phyloP scores from a whole-genome alignment of 2,888 invertebrate species.

The Amphimallon solstitiale region DNA sequence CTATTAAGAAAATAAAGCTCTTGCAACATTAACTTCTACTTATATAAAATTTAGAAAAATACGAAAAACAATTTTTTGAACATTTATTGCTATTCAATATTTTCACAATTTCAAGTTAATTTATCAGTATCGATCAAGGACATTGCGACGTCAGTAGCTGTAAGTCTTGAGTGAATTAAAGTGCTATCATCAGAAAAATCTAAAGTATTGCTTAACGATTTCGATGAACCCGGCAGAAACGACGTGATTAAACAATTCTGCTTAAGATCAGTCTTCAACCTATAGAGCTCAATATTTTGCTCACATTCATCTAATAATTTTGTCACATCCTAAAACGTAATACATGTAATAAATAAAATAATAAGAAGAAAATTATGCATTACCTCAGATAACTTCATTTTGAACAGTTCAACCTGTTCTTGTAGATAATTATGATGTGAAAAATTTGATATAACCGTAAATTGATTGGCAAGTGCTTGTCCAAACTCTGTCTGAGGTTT shows the following conservation, averaged over 20 bases:
- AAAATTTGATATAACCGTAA: slow-evolving; percentile 70
- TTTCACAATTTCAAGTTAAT: slow-evolving; percentile 40
- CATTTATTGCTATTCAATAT: slow-evolving; percentile 6
- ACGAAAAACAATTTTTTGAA: neutral
- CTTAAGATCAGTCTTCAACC: slow-evolving; percentile 5
- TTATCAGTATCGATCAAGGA: slow-evolving; percentile 57
- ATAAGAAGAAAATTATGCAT: slow-evolving; percentile 21
- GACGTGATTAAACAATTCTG: slow-evolving; percentile 11
- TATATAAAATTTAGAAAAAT: neutral
- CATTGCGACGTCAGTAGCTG: slow-evolving; percentile 56
- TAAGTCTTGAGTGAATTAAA: slow-evolving; percentile 50
- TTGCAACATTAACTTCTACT: too few species aligned
- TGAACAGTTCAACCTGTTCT: slow-evolving; percentile 64
- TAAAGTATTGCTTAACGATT: neutral
- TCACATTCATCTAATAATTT: slow-evolving; percentile 52
- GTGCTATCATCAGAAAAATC: slow-evolving; percentile 51
- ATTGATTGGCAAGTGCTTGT: slow-evolving; percentile 71
- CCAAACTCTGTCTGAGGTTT: slow-evolving; percentile 66
- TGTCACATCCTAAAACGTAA: slow-evolving; percentile 49
- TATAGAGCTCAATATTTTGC: slow-evolving; percentile 48
- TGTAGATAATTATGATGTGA: slow-evolving; percentile 67
- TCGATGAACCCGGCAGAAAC: slow-evolving; percentile 25
- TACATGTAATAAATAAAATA: neutral
- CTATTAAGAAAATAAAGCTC: too few species aligned
- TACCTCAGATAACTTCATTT: slow-evolving; percentile 54